These are phyloP conservation scores for Myotis brandtii DNA, from an alignment of 2,113 vertebrate species.

Conservation along the genomic window DNA sequence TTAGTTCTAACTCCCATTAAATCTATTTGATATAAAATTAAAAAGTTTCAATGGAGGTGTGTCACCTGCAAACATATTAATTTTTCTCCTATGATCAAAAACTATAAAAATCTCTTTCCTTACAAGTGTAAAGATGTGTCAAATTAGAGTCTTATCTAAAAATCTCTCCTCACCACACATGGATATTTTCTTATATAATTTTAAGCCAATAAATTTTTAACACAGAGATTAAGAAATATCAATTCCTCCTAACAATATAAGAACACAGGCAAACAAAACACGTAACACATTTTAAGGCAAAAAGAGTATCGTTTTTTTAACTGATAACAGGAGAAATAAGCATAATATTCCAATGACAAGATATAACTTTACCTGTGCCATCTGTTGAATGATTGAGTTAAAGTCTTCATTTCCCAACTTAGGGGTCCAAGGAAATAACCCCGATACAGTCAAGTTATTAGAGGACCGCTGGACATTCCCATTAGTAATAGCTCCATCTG, in stretches of 20 bases:
- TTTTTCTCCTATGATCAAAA: slow-evolving; percentile 19
- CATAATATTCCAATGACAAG: neutral
- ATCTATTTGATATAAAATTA: slow-evolving; percentile 39
- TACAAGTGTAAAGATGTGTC: neutral
- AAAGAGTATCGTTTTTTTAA: neutral
- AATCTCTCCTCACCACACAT: neutral
- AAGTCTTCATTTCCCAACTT: slow-evolving; percentile 86
- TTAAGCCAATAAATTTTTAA: neutral
- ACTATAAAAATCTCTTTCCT: neutral
- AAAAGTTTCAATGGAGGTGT: neutral
- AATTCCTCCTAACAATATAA: neutral
- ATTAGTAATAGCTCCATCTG: slow-evolving; percentile 85
- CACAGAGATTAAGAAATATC: neutral
- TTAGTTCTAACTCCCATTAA: neutral
- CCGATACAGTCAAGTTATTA: slow-evolving; percentile 67
- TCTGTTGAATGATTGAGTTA: slow-evolving; percentile 88
- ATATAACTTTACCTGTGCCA: slow-evolving; percentile 90
- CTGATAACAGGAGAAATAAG: neutral
- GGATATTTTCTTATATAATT: neutral
- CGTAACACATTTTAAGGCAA: slow-evolving; percentile 34
- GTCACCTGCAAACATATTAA: neutral
- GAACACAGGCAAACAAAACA: slow-evolving; percentile 48
- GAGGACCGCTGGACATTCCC: slow-evolving; percentile 75
- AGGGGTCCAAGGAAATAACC: slow-evolving; percentile 74
- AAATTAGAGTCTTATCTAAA: neutral